phyloP scores from a whole-genome alignment of 2,797 vertebrate species.

The Helicolenus hilgendorfi region DNA sequence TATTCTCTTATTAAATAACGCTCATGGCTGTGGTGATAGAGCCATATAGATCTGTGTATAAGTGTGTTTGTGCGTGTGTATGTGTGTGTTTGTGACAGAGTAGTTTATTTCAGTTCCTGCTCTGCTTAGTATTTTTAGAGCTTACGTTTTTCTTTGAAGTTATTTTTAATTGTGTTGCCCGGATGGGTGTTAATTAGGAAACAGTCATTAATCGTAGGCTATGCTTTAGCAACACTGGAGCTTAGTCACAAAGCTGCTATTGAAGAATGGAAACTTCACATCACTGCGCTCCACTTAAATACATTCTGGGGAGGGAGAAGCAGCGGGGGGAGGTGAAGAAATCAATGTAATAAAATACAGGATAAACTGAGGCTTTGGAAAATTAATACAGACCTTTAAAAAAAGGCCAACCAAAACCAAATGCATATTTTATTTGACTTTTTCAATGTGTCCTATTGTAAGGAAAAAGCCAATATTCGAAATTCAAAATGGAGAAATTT shows the following conservation, averaged over 20 bases:
- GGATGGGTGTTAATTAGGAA: conserved; percentile 82
- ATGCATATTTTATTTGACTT: background rate
- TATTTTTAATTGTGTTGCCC: conserved; percentile 82
- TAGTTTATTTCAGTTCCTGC: conserved; percentile 49
- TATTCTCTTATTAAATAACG: conserved; percentile 21
- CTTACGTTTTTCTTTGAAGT: conserved; percentile 83
- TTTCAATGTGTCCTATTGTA: background rate
- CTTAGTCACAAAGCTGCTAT: conserved; percentile 65
- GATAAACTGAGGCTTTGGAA: background rate
- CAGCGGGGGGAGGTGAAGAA: background rate
- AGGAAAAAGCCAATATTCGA: background rate
- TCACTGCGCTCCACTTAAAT: conserved; percentile 53
- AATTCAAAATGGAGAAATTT: background rate
- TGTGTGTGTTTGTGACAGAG: conserved; percentile 7
- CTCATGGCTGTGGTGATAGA: background rate
- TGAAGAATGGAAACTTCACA: conserved; percentile 63
- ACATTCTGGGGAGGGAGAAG: conserved; percentile 10
- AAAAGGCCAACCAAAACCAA: background rate
- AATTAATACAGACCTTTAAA: background rate
- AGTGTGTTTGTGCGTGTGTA: background rate
- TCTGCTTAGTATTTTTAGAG: conserved; percentile 72
- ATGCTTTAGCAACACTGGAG: conserved; percentile 59
- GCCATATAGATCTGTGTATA: background rate
- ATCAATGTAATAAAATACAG: background rate
- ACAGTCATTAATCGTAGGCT: conserved; percentile 67